Evolutionary conservation across 1,140 invertebrate genomes (phyloP).

Genomic region (Drosophila cardini): DNA sequence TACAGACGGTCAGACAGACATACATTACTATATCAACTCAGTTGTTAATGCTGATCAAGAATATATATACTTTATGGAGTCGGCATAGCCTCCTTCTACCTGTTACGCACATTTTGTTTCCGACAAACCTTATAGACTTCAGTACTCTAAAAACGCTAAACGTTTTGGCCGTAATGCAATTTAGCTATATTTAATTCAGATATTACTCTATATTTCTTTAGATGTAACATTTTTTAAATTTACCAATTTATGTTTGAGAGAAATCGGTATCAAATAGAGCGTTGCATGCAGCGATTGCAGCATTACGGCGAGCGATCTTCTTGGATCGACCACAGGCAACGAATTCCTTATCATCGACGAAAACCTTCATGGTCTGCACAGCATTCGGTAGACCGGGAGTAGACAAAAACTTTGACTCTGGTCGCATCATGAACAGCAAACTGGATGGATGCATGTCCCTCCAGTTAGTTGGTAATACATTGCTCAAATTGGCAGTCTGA

Average conservation of each 20-base stretch:
- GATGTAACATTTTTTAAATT: not conserved
- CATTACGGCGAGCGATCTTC: not conserved
- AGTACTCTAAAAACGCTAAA: no score
- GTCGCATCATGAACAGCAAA: not conserved
- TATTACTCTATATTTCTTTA: not conserved
- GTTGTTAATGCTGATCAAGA: no score
- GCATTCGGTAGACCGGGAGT: not conserved
- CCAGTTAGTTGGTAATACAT: not conserved
- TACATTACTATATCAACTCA: no score
- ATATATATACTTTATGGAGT: no score
- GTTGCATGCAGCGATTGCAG: not conserved
- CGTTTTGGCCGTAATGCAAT: no score
- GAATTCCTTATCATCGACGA: not conserved
- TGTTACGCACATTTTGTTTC: no score
- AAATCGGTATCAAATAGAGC: not conserved
- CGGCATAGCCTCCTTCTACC: no score
- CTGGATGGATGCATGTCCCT: not conserved
- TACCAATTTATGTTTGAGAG: not conserved
- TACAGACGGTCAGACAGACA: no score
- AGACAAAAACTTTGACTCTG: not conserved
- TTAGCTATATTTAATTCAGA: not conserved
- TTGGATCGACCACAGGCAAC: not conserved
- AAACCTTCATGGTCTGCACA: not conserved
- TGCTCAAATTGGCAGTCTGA: not conserved
- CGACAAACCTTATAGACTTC: no score